A percentile compares a stretch with the other conserved stretches of the same genome.
Conservation (phyloP, 1,140 invertebrate genomes). For the Drosophila azteca region DNA sequence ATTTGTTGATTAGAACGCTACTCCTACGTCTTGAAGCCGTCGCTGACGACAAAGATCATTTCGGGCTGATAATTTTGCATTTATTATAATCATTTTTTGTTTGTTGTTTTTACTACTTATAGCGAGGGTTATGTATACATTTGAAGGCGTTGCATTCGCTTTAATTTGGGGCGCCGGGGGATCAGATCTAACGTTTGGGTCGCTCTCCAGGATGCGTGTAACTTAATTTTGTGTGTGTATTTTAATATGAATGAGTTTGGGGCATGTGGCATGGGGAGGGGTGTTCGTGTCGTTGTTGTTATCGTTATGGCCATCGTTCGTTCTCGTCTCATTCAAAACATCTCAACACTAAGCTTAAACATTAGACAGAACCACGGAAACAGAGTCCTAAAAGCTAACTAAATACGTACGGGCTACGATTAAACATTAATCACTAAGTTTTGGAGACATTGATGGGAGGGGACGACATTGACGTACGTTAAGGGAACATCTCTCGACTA, state of each 20-base stretch:
- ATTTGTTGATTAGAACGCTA: slow-evolving; percentile 69
- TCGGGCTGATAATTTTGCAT: slow-evolving; percentile 54
- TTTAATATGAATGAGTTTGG: slow-evolving; percentile 35
- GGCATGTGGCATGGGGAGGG: neutral
- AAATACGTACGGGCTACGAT: slow-evolving; percentile 72
- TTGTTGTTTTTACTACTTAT: slow-evolving; percentile 38
- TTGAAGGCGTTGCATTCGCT: slow-evolving; percentile 42
- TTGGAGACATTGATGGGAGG: slow-evolving; percentile 21
- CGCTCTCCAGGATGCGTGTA: slow-evolving; percentile 73
- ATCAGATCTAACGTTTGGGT: slow-evolving; percentile 2
- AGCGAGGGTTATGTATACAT: slow-evolving; percentile 59
- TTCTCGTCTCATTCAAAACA: slow-evolving; percentile 35
- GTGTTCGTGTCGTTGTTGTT: slow-evolving; percentile 15
- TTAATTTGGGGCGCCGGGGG: neutral
- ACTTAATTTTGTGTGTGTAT: slow-evolving; percentile 39
- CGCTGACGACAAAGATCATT: slow-evolving; percentile 64
- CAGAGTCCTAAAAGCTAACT: slow-evolving; percentile 70
- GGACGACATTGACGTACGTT: slow-evolving; percentile 7
- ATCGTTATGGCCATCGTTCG: slow-evolving; percentile 20
- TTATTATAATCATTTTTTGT: slow-evolving; percentile 23
- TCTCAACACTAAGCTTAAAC: slow-evolving; percentile 76
- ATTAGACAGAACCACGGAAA: slow-evolving; percentile 68
- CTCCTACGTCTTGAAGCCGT: no score
- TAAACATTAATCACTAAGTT: slow-evolving; percentile 69
- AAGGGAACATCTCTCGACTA: slow-evolving; percentile 2